phyloP scores from a whole-genome alignment of 1,140 invertebrate species.

The Drosophila simulans region DNA sequence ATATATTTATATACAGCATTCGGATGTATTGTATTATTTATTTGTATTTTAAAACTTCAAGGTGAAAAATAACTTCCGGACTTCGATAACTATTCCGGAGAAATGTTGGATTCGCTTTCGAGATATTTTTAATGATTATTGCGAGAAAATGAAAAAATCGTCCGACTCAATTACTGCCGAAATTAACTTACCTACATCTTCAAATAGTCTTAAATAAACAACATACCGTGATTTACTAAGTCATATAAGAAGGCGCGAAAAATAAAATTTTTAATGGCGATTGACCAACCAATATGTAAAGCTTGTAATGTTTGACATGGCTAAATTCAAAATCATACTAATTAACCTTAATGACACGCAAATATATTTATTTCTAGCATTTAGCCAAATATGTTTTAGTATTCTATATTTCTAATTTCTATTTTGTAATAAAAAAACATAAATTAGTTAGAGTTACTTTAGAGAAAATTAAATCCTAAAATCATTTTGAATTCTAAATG shows the following conservation, averaged over 20 bases:
- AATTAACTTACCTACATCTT: conserved; percentile 76
- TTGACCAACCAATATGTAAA: conserved; percentile 22
- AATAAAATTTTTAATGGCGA: conserved; percentile 6
- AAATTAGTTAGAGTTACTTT: conserved; percentile 14
- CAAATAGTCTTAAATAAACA: conserved; percentile 82
- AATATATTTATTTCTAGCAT: conserved; percentile 30
- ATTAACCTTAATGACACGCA: conserved; percentile 14
- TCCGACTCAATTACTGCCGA: conserved; percentile 84
- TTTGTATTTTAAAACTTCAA: conserved; percentile 77
- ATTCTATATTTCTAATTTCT: background rate
- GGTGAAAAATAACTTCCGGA: conserved; percentile 99
- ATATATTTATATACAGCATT: background rate
- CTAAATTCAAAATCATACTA: conserved; percentile 9
- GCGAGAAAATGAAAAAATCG: conserved; percentile 92
- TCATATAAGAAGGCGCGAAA: conserved; percentile 29
- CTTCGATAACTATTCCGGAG: conserved; percentile 98
- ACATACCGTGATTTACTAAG: conserved; percentile 25
- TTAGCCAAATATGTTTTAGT: conserved; percentile 19
- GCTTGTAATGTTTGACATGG: conserved; percentile 13
- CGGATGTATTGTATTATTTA: background rate
- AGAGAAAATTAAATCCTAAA: background rate
- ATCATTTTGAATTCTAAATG: no score
- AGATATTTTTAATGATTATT: conserved; percentile 97
- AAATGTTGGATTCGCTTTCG: conserved; percentile 98
- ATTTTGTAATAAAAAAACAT: background rate